A percentile compares a stretch with the other conserved stretches of the same genome.
Evolutionary conservation across 2,888 invertebrate species (phyloP).

Genomic region (Tenthredo scrophulariae): DNA sequence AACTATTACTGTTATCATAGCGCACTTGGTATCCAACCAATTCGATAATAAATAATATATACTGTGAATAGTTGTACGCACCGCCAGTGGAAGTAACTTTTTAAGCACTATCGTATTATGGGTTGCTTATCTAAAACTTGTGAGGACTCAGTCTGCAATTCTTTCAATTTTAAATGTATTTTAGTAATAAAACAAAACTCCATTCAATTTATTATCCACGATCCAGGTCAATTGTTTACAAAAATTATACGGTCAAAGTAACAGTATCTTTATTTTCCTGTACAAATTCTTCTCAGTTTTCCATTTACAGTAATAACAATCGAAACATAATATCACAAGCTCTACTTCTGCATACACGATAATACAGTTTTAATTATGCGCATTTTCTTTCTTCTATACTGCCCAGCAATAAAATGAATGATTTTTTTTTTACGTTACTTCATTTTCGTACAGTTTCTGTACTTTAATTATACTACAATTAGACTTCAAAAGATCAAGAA

Average conservation of each 20-base stretch:
- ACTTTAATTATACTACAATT: not conserved
- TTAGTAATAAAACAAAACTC: not conserved
- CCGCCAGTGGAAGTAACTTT: not conserved
- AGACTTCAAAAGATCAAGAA: not conserved
- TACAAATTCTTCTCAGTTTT: conserved; percentile 7
- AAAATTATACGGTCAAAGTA: not conserved
- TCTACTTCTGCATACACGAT: not conserved
- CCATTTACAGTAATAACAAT: not conserved
- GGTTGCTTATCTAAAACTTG: not conserved
- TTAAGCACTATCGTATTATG: not conserved
- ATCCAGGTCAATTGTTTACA: not conserved
- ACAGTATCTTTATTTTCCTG: not conserved
- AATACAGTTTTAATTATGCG: conserved; percentile 9
- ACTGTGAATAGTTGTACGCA: not conserved
- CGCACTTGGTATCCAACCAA: not conserved
- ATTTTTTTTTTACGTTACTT: not conserved
- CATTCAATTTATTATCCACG: not conserved
- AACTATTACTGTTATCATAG: not conserved
- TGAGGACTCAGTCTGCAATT: not conserved
- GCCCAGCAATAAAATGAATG: not conserved
- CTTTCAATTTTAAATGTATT: not conserved
- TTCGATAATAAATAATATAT: not conserved
- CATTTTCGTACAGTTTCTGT: not conserved
- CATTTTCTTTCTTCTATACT: not conserved
- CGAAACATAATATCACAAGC: not conserved